A percentile compares a stretch with the other conserved stretches of the same genome.
Evolutionary conservation across 2,888 invertebrate species (phyloP).

Genomic region (Temnothorax ravouxi): DNA sequence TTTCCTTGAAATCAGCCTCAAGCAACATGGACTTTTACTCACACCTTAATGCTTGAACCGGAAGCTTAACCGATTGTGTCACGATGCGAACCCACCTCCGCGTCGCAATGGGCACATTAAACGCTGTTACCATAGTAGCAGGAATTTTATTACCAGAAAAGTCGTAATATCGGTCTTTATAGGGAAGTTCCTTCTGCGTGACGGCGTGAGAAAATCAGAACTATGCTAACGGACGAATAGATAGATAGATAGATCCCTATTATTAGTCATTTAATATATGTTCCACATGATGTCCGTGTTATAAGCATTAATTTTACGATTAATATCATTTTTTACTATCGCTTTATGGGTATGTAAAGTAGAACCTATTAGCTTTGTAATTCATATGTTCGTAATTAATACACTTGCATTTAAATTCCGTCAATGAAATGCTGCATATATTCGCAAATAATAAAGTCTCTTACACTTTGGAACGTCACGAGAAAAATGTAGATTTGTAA

Average conservation of each 20-base stretch:
- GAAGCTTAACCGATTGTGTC: conserved; percentile 28
- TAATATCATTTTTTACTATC: not conserved
- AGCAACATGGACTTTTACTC: conserved; percentile 13
- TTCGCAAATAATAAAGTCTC: not conserved
- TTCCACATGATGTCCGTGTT: not conserved
- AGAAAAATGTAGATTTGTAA: not conserved
- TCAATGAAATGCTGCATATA: not conserved
- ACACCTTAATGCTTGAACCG: conserved; percentile 9
- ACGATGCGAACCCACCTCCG: conserved; percentile 47
- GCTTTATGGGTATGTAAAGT: not conserved
- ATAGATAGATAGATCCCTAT: not conserved
- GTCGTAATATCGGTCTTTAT: conserved; percentile 62
- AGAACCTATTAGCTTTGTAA: not conserved
- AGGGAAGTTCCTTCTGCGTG: conserved; percentile 3
- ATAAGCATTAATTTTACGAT: not conserved
- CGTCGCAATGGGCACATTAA: conserved; percentile 73
- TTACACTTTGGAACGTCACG: not conserved
- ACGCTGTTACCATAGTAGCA: conserved; percentile 77
- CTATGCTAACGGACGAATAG: not conserved
- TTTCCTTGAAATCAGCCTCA: not conserved
- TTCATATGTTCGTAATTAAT: not conserved
- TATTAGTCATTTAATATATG: not conserved
- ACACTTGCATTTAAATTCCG: not conserved
- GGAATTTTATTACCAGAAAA: conserved; percentile 74
- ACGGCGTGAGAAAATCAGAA: conserved; percentile 9